Evolutionary conservation across 2,113 vertebrate genomes (phyloP).

Genomic region (Isurus oxyrinchus): DNA sequence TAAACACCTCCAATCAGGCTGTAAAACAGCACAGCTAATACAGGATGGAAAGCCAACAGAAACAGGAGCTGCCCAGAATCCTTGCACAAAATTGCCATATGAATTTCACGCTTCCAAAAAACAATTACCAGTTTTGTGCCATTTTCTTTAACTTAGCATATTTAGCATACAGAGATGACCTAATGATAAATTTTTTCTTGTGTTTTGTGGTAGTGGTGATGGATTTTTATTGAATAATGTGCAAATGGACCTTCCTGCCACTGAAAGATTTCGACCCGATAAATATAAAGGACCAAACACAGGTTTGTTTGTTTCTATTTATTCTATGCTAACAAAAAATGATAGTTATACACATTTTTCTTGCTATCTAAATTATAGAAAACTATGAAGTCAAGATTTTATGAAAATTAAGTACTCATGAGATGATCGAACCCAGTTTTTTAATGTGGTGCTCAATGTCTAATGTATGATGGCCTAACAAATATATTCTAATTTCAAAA

Average conservation of each 20-base stretch:
- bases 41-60: not conserved
- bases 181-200: not conserved
- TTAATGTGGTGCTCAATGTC: not conserved
- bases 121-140: not conserved
- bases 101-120: not conserved
- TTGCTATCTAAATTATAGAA: not conserved
- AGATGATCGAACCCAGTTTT: not conserved
- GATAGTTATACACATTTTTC: not conserved
- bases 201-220: not conserved
- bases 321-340: not conserved
- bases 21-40: not conserved
- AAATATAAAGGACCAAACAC: not conserved
- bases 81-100: not conserved
- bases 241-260: not conserved
- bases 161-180: not conserved
- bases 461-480: not conserved
- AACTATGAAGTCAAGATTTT: not conserved
- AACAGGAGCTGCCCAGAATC: not conserved
- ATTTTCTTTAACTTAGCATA: not conserved
- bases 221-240: not conserved
- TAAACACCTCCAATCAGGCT: not conserved
- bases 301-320: conserved; percentile 8
- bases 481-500: not conserved
- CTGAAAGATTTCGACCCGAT: not conserved
- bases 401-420: not conserved